A percentile compares a stretch with the other conserved stretches of the same genome.
Evolutionary conservation across 37 sponge, comb jelly and placozoan species (phyloP).

Genomic region (Theonella swinhoei): DNA sequence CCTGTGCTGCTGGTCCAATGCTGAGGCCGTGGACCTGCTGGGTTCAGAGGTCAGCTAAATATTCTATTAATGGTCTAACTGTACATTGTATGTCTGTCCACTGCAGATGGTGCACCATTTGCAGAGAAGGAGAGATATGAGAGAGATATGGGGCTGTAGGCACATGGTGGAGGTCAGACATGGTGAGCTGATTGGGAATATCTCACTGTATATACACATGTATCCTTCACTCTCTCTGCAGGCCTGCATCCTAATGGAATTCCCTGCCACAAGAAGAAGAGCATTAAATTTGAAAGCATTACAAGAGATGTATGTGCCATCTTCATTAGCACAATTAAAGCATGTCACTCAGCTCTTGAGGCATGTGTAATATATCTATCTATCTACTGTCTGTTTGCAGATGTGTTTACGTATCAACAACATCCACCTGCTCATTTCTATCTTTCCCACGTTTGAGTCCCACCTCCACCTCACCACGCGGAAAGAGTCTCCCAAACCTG

Average conservation of each 20-base stretch:
- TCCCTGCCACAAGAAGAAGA: constrained; percentile 52
- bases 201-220: background rate
- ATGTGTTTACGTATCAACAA: constrained; percentile 82
- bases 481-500: background rate
- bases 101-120: constrained; percentile 60
- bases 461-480: constrained; percentile 34
- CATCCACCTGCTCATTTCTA: constrained; percentile 56
- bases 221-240: background rate
- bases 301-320: constrained; percentile 56
- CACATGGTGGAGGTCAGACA: constrained; percentile 64
- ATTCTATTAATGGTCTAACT: background rate
- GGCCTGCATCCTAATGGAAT: constrained; percentile 71
- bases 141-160: constrained; percentile 81
- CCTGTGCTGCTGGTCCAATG: constrained; percentile 59
- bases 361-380: no score
- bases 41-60: background rate
- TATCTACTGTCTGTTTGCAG: no score
- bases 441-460: constrained; percentile 50
- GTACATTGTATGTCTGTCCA: background rate
- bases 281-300: constrained; percentile 45
- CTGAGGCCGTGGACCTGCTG: constrained; percentile 44
- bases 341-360: background rate
- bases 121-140: constrained; percentile 43
- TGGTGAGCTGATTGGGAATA: constrained; percentile 25
- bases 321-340: background rate